Evolutionary conservation across 2,113 vertebrate species (phyloP).

Genomic region (Phrynocephalus versicolor): DNA sequence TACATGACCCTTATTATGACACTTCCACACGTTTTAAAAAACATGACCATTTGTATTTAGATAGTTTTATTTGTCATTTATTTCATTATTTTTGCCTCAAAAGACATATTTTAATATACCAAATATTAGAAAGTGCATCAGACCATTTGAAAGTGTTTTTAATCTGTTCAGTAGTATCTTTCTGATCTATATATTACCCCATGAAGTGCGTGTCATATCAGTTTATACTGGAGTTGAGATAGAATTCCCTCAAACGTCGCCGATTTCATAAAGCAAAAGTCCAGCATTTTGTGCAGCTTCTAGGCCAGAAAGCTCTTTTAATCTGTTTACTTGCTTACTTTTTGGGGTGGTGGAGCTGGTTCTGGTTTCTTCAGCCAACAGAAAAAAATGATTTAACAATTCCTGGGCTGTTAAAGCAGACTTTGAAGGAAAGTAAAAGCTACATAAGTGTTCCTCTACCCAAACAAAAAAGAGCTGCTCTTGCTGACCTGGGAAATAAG

Average conservation of each 20-base stretch:
- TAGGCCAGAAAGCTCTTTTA: no score
- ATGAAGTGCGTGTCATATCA: background rate
- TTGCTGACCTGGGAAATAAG: background rate
- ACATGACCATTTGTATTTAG: background rate
- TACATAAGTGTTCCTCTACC: background rate
- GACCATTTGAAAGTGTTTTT: background rate
- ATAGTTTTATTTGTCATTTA: background rate
- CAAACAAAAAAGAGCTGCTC: background rate
- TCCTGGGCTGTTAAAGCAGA: background rate
- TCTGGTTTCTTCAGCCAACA: background rate
- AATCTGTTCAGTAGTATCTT: background rate
- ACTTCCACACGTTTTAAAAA: background rate
- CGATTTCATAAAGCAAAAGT: no score
- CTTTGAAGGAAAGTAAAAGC: background rate
- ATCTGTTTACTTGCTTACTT: background rate
- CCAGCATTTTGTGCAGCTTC: no score
- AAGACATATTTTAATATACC: no score
- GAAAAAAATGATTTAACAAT: background rate
- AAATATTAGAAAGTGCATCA: no score
- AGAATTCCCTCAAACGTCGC: background rate
- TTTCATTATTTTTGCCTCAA: no score
- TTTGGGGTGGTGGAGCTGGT: no score
- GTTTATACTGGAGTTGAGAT: background rate
- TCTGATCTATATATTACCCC: background rate
- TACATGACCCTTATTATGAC: no score